A percentile compares a stretch with the other conserved stretches of the same genome.
phyloP scores from a whole-genome alignment of 1,140 invertebrate species.

The Brachionus plicatilis region DNA sequence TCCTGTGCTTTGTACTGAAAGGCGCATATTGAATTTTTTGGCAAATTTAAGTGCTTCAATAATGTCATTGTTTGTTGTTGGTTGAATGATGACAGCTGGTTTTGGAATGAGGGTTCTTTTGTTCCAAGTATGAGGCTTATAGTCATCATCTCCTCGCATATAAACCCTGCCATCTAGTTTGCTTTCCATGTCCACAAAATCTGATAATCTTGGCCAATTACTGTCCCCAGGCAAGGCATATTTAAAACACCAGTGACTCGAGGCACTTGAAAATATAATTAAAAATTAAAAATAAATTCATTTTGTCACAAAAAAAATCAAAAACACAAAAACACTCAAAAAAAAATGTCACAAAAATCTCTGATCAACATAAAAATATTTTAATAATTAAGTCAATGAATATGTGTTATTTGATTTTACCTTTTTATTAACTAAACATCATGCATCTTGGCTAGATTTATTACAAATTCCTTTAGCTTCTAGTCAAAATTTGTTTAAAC shows the following conservation, averaged over 20 bases:
- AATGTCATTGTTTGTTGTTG: background rate
- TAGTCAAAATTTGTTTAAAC: background rate
- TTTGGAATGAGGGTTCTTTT: background rate
- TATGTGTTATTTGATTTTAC: background rate
- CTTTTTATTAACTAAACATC: background rate
- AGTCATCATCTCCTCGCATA: background rate
- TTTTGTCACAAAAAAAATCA: too few relatives aligned
- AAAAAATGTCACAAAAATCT: too few relatives aligned
- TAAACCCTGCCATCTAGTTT: background rate
- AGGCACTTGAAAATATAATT: background rate
- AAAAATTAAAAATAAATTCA: background rate
- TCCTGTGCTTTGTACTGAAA: background rate
- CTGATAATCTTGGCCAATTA: background rate
- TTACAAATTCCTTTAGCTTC: background rate
- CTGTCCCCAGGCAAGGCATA: background rate
- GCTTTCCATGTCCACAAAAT: background rate
- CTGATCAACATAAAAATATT: too few relatives aligned
- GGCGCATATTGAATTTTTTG: background rate
- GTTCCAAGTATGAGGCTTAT: background rate
- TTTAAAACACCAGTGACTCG: background rate
- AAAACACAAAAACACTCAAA: too few relatives aligned
- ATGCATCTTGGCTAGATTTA: background rate
- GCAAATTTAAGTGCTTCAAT: background rate
- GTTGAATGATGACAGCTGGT: slow-evolving; percentile 17
- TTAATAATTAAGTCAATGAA: background rate